phyloP scores from a whole-genome alignment of 2,797 vertebrate genomes.

The Podargus strigoides region DNA sequence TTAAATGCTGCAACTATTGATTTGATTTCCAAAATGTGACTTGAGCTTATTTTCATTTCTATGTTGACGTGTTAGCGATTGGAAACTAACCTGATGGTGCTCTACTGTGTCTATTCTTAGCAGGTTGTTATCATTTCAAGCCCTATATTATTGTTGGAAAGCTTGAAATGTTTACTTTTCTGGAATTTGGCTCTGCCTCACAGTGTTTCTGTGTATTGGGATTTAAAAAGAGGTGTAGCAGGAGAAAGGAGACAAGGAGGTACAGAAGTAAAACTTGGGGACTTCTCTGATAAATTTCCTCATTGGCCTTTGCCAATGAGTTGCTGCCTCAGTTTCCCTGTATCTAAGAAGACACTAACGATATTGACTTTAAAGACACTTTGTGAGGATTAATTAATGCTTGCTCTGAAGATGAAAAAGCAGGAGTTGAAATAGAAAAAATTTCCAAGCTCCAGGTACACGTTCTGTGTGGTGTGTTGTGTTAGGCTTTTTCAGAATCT shows the following conservation, averaged over 20 bases:
- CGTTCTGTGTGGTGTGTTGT: background rate
- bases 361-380: background rate
- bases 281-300: background rate
- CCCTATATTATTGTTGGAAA: background rate
- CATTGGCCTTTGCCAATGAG: rapidly evolving
- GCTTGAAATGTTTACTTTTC: background rate
- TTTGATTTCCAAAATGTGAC: background rate
- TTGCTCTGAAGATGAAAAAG: background rate
- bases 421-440: background rate
- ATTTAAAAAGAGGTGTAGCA: background rate
- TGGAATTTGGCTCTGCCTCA: background rate
- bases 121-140: background rate
- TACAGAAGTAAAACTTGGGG: background rate
- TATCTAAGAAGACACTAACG: background rate
- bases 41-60: background rate
- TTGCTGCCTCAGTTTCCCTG: background rate
- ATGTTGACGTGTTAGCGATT: rapidly evolving
- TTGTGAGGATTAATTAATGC: background rate
- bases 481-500: background rate
- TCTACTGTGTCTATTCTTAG: background rate
- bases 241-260: background rate
- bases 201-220: background rate
- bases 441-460: background rate
- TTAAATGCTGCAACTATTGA: background rate
- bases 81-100: background rate